Percentiles rank a stretch among this genome's conserved stretches.
Conservation (phyloP, 2,797 vertebrate genomes). For the Margarornis squamiger region DNA sequence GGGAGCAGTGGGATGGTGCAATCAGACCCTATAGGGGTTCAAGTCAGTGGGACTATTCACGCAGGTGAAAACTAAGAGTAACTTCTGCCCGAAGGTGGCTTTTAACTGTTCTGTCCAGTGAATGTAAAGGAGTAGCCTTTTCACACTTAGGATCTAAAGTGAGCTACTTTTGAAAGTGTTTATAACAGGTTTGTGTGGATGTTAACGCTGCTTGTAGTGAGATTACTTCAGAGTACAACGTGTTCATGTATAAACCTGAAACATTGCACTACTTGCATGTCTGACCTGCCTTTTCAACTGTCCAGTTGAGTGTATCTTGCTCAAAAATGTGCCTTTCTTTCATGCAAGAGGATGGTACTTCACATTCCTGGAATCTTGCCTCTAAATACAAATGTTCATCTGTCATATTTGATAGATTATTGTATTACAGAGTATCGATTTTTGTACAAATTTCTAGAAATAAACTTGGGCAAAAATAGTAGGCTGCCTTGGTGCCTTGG, state of each 20-base stretch:
- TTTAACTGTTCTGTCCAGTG: not conserved
- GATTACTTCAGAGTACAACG: slow-evolving; percentile 22
- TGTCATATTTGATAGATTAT: slow-evolving; percentile 55
- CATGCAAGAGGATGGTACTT: slow-evolving; percentile 19
- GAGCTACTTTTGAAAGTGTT: slow-evolving; percentile 17
- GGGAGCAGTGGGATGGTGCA: slow-evolving; percentile 50
- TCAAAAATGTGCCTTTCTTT: slow-evolving; percentile 67
- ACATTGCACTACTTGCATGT: slow-evolving; percentile 59
- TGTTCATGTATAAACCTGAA: slow-evolving; percentile 29
- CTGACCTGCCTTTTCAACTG: slow-evolving; percentile 59
- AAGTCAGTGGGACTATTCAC: not conserved
- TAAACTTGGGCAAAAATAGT: slow-evolving; percentile 32
- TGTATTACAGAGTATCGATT: slow-evolving; percentile 47
- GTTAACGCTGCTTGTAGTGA: slow-evolving; percentile 41
- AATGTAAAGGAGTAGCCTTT: slow-evolving; percentile 46
- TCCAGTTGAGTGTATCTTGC: slow-evolving; percentile 1
- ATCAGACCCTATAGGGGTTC: not conserved
- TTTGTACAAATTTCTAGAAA: slow-evolving; percentile 77
- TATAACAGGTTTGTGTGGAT: slow-evolving; percentile 38
- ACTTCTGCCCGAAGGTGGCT: not conserved
- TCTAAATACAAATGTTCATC: slow-evolving; percentile 31
- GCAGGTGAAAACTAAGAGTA: not conserved
- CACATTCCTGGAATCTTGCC: slow-evolving; percentile 50
- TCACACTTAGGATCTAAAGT: not conserved
- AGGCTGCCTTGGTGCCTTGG: not conserved